Conservation (phyloP, 1,140 invertebrate genomes). For the Nephila pilipes region DNA sequence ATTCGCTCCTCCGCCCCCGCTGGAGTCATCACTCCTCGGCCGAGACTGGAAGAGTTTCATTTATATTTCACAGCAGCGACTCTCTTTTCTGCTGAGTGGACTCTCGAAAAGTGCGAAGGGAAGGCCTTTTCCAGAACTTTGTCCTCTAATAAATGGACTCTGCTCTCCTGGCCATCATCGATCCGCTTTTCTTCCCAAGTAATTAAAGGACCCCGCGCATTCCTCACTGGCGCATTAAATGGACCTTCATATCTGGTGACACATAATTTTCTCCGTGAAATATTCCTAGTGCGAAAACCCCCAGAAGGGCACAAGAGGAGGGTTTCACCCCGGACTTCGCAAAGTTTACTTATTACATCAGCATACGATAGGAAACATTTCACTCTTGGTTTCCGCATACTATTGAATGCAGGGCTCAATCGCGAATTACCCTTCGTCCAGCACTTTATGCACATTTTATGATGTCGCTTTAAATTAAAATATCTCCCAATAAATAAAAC, state of each 20-base stretch:
- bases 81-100: constrained; percentile 26
- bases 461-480: too few relatives aligned
- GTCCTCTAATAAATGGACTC: constrained; percentile 4
- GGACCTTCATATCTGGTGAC: not conserved
- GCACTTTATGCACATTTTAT: too few relatives aligned
- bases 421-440: too few relatives aligned
- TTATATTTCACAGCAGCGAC: constrained; percentile 28
- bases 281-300: not conserved
- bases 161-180: not conserved
- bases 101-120: constrained; percentile 26
- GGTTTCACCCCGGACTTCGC: too few relatives aligned
- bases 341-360: too few relatives aligned
- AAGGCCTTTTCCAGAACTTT: constrained; percentile 18
- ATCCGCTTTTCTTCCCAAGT: constrained; percentile 21
- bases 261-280: not conserved
- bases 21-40: constrained; percentile 21
- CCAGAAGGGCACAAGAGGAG: too few relatives aligned
- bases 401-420: too few relatives aligned
- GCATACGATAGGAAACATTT: too few relatives aligned
- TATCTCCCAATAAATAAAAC: too few relatives aligned
- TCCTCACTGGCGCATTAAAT: not conserved
- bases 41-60: not conserved
- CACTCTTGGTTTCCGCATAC: too few relatives aligned
- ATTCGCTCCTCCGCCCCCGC: not conserved
- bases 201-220: not conserved